Base-by-base conservation (phyloP, 2,888 invertebrate genomes). In the Sturmia bella region DNA sequence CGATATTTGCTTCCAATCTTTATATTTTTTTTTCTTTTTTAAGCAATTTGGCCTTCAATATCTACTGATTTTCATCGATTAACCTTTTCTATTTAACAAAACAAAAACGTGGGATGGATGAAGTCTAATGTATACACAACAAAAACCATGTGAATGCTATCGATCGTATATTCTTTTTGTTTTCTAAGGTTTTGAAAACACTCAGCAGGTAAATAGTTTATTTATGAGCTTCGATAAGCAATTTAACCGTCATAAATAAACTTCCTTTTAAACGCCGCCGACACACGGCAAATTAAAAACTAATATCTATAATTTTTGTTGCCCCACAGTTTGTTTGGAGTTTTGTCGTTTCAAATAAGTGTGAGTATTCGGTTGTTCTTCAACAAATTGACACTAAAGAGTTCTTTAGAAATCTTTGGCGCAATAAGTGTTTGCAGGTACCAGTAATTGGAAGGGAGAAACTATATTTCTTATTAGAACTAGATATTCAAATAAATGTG, bases 171-270 rank as follows among this genome's bases (percentile, higher is more conserved):
- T 50, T 41, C 12, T 24, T 37, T 37, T 15, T 37, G 69, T 48
- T 24, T 11, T 11, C 43, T 45, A 59, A 39, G 0, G 12, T 17
- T 54, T 70, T 52, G 13, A 48, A 64, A 64, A 78, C 50, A 57
- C 59, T 68, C 73, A 63, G 27, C 63, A 52, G 24, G 43, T 41
- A 78, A 61, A 78, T 78, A 75, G 75, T 78, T 82, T 61, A 82
- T 82, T 82, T 74, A 78, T 82, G 74, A 78, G 70, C 54, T 70
- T 43, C 54, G 74, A 78, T 82, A 78, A 78, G 70, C 74, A 66
- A 78, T 78, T 82, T 75, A 72, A 78, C 45, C 59, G 57, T 82
- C 78, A 78, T 82, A 82, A 82, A 82, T 82, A 75, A 82, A 74
- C 52, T 78, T 82, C 54, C 39, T 70, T 69, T 32, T 17, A 78